Evolutionary conservation across 1,140 invertebrate genomes (phyloP), one percentile per base, ranked within the genome.

Genomic region (Camponotus vicinus): DNA sequence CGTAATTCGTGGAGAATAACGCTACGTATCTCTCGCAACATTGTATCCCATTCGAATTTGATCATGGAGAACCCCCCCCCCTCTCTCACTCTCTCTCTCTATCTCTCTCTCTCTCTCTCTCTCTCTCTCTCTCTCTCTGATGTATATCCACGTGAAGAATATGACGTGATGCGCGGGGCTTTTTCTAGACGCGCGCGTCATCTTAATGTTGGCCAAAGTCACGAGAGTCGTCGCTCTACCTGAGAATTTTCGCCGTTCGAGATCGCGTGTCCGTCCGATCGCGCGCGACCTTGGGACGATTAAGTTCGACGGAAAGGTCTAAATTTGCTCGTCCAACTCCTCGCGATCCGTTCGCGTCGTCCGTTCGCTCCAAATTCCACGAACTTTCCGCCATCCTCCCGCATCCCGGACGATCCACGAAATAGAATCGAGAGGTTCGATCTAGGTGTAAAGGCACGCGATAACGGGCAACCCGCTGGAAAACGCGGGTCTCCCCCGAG

Each of bases 251-350:
- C 55, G 34, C 76, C 82, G 73, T 61, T 77, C 79, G 86, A 18
- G 49, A 92, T 93, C 92, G 92, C 93, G 92, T 93, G 93, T 76
- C 73, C 89, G 89, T 91, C 77, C 64, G 49, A 52, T 52, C 49
- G 78, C 63, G 69, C 77, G 76, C 86, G 92, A 90, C 93, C 92
- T 93, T 93, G 92, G 63, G 73, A 70, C 87, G 75, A 92, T 93
- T 88, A 90, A 90, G 67, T 70, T 70, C 73, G 77, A 87, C 66
- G 82, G 88, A 89, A 67, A 87, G 86, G 75, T 84, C 70, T 55
- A 87, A 92, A 91, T 90, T 90, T 67, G 89, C 70, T 90, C 89
- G 91, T 89, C 88, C 71, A 88, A 92, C 86, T 88, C 86, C 70
- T 80, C 63, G 73, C 61, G 32, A 73, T 76, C 80, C 73, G 88